phyloP scores from a whole-genome alignment of 1,140 invertebrate species.

The Diabrotica undecimpunctata region DNA sequence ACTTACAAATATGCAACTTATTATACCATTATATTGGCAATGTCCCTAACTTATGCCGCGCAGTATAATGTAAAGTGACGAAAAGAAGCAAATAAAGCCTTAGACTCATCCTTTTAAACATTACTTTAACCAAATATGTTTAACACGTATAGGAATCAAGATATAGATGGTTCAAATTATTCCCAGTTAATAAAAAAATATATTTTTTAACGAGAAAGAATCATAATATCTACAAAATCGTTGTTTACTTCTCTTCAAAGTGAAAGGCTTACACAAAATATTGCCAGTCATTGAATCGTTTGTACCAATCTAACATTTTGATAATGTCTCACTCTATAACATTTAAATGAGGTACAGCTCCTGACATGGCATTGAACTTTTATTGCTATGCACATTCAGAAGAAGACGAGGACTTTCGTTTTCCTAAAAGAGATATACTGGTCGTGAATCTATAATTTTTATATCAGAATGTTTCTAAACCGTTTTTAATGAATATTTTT shows the following conservation, averaged over 20 bases:
- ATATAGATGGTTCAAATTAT: too few relatives aligned
- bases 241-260: background rate
- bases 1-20: too few relatives aligned
- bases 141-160: too few relatives aligned
- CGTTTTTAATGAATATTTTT: background rate
- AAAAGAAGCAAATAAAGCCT: too few relatives aligned
- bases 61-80: too few relatives aligned
- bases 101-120: too few relatives aligned
- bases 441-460: slow-evolving; percentile 4
- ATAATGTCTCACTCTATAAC: slow-evolving; percentile 10
- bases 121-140: too few relatives aligned
- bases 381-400: slow-evolving; percentile 4
- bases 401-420: slow-evolving; percentile 19
- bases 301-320: slow-evolving; percentile 14
- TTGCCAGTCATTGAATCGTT: slow-evolving; percentile 8
- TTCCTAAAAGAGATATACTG: slow-evolving; percentile 19
- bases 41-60: too few relatives aligned
- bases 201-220: too few relatives aligned
- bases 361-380: slow-evolving; percentile 24
- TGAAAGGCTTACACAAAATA: slow-evolving; percentile 10
- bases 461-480: background rate
- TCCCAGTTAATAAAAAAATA: too few relatives aligned
- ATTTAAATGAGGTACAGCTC: slow-evolving; percentile 1
- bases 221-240: too few relatives aligned
- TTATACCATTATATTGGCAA: too few relatives aligned